Evolutionary conservation across 1,140 invertebrate genomes (phyloP), one percentile per base, ranked within the genome.

Genomic region (Drosophila nannoptera): DNA sequence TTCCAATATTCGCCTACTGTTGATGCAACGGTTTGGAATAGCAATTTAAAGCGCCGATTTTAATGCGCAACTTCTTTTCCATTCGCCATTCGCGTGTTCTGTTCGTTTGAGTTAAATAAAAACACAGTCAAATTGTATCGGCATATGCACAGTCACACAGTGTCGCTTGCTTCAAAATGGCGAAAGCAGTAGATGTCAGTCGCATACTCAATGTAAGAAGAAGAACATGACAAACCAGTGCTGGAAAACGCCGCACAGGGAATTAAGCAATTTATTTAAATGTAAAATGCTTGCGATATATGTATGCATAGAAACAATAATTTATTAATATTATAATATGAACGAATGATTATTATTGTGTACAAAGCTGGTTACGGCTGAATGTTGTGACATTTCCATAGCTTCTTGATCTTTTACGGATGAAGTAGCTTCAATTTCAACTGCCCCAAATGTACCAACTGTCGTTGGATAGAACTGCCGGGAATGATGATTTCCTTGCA

Each of bases 1-100:
- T 7, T 36, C 16, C 11, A 11, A 14, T 1, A 32, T 29, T 3
- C 42, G 11, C 9, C n/a, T n/a, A 4, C 9, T 8, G 14, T 22
- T 43, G 31, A 9, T 43, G 7, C 8, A 35, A 68, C 38, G 63
- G 53, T 73, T 69, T 69, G 50, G 49, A 64, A 36, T 43, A 32
- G 31, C 8, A 38, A n/a, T 29, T 7, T 7, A 45, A 40, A 73
- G 66, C 70, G 67, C 67, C 71, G 59, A 53, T 69, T 73, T 73
- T 73, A 64, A 69, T 73, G 71, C 45, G 58, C 71, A 73, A 70
- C 71, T 73, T 73, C 71, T 73, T 73, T 54, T 46, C 49, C 29
- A 64, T 69, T 73, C 70, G 71, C 71, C 71, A 73, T 70, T 73
- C 71, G 61, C 70, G 42, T 55, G 69, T 66, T 31, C 38, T 69